Base-by-base conservation (phyloP, 2,797 vertebrate species). In the Fistularia commersonii region DNA sequence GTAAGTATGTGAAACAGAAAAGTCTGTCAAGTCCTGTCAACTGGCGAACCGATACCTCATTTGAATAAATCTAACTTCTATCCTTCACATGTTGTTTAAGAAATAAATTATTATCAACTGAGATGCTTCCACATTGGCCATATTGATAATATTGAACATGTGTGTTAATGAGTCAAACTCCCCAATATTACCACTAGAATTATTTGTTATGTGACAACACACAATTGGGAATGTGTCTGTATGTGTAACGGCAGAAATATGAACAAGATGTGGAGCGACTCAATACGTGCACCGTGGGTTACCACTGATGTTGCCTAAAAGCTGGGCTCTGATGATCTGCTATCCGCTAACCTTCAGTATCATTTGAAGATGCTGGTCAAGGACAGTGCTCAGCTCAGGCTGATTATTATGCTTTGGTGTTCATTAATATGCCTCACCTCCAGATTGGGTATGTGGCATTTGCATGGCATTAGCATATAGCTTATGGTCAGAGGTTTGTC, bases 131-230 rank as follows among this genome's bases (percentile, higher is more conserved):
- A 62, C 73, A 6, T 76, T 76, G 81, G 82, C 59, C 83, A 66
- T 36, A 83, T 86, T 82, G n/a, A 77, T 69, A 72, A 81, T 77
- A 77, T 81, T 82, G 76, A 87, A 68, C 75, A 82, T 77, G 79
- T 77, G 76, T 54, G 68, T 61, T 44, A 67, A 57, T 79, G 72
- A 83, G 61, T 87, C 79, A 82, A 66, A 44, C 66, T 67, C 51
- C 64, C 59, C 35, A 66, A 66, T 64, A 23, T 48, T 36, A 65
- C 49, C 58, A 69, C 45, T 52, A 51, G 51, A 41, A 47, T 47
- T 46, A 11, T 52, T 13, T 64, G 39, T 12, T 51, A 10, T 43
- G 46, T 60, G 44, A 64, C 57, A 51, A 23, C 55, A 53, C 38
- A 50, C 39, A 39, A 53, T 7, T 4, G 32, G 5, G 9, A 9